phyloP scores from a whole-genome alignment of 1,140 invertebrate species.

The Vollenhovia emeryi region DNA sequence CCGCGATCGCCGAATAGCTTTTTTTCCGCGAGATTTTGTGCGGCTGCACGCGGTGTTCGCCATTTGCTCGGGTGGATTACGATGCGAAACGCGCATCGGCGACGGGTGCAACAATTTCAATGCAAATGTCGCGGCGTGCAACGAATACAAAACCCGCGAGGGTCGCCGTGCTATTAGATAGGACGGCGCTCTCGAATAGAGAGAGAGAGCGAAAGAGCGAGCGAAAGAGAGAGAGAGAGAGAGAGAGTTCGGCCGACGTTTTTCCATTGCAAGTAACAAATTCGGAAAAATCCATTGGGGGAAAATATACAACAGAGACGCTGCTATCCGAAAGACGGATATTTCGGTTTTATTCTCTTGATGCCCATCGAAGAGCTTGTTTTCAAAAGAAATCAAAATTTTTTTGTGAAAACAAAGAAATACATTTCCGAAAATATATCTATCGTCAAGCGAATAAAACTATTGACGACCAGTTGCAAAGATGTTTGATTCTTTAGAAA shows the following conservation, averaged over 20 bases:
- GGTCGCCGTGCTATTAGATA: conserved; percentile 30
- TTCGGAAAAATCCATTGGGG: conserved; percentile 22
- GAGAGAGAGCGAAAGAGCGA: background rate
- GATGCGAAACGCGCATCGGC: conserved; percentile 71
- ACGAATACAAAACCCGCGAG: conserved; percentile 74
- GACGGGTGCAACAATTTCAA: conserved; percentile 79
- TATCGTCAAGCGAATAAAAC: background rate
- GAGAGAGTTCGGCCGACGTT: background rate
- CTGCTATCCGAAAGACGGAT: background rate
- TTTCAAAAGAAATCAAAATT: background rate
- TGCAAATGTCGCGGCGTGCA: conserved; percentile 74
- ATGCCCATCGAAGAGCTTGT: background rate
- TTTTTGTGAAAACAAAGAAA: background rate
- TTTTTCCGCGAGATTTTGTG: conserved; percentile 24
- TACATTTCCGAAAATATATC: background rate
- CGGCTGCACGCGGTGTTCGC: conserved; percentile 5
- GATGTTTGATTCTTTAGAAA: background rate
- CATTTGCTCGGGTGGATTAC: conserved; percentile 63
- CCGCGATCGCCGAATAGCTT: background rate
- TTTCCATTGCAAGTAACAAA: background rate
- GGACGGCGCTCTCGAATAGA: background rate
- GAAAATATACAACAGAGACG: background rate
- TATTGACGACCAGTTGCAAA: background rate
- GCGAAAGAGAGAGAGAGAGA: background rate
- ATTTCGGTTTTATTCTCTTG: background rate